A percentile compares a stretch with the other conserved stretches of the same genome.
Evolutionary conservation across 2,113 vertebrate species (phyloP).

Genomic region (Pycnonotus jocosus): DNA sequence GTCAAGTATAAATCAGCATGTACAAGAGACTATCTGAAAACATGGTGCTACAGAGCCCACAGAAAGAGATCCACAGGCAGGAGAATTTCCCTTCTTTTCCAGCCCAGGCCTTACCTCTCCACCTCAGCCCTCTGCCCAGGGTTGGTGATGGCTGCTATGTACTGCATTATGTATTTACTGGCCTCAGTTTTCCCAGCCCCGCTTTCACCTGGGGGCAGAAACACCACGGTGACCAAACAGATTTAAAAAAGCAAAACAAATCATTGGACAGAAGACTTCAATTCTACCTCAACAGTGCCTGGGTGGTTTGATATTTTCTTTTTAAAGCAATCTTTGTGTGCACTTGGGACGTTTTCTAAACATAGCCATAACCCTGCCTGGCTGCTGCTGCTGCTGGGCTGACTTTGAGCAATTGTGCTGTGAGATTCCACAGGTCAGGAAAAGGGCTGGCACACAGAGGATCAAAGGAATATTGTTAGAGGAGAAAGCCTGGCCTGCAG

Average conservation of each 20-base stretch:
- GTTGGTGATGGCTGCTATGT: conserved; percentile 98
- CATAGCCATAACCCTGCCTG: not conserved
- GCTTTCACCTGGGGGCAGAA: conserved; percentile 83
- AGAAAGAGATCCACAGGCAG: not conserved
- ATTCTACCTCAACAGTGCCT: rapidly evolving
- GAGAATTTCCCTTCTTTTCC: not conserved
- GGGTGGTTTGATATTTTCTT: not conserved
- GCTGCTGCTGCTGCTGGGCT: not conserved
- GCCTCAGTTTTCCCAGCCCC: conserved; percentile 98
- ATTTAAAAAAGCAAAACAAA: not conserved
- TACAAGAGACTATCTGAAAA: not conserved
- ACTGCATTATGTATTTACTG: conserved; percentile 99
- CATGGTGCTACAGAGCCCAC: not conserved
- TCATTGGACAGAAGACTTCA: not conserved
- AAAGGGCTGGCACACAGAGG: not conserved
- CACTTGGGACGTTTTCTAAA: not conserved
- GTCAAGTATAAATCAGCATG: not conserved
- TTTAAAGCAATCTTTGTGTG: not conserved
- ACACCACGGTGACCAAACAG: not conserved
- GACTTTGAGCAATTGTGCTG: not conserved
- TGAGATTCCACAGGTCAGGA: not conserved
- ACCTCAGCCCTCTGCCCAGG: conserved; percentile 93
- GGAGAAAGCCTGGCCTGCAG: not conserved
- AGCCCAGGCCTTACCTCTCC: conserved; percentile 81
- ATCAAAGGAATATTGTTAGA: conserved; percentile 59